phyloP scores from a whole-genome alignment of 2,888 invertebrate genomes.

The Caenorhabditis virilis region DNA sequence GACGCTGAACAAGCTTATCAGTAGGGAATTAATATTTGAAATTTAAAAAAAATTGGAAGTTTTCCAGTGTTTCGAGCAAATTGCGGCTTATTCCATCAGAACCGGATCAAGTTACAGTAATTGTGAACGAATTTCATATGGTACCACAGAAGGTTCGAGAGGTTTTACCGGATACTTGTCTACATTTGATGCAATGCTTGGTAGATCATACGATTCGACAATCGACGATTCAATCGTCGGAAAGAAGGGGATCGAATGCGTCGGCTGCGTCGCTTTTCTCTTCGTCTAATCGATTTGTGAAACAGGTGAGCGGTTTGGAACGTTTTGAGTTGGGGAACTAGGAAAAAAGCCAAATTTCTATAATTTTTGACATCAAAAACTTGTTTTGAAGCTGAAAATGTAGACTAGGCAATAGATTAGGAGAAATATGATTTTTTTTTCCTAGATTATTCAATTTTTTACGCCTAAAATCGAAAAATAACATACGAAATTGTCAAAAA shows the following conservation, averaged over 20 bases:
- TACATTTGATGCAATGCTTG: constrained; percentile 57
- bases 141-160: constrained; percentile 56
- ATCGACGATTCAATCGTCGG: constrained; percentile 15
- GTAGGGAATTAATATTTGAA: constrained; percentile 6
- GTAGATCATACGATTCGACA: constrained; percentile 43
- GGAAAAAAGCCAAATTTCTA: too few relatives aligned
- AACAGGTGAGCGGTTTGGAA: constrained; percentile 15
- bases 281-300: constrained; percentile 23
- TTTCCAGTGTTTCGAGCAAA: constrained; percentile 29
- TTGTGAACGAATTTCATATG: constrained; percentile 55
- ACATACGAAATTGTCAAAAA: too few relatives aligned
- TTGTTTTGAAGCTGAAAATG: too few relatives aligned
- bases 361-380: too few relatives aligned
- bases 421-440: too few relatives aligned
- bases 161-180: constrained; percentile 60
- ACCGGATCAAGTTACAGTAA: constrained; percentile 36
- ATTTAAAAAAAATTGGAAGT: not conserved
- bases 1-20: constrained; percentile 32
- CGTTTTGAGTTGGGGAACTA: too few relatives aligned
- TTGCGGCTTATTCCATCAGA: constrained; percentile 46
- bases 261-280: constrained; percentile 15
- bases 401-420: too few relatives aligned
- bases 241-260: constrained; percentile 1
- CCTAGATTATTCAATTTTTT: too few relatives aligned
- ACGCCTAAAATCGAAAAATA: too few relatives aligned